Evolutionary conservation across 2,797 vertebrate species (phyloP), one percentile per base, ranked within the genome.

Genomic region (Hybognathus amarus): DNA sequence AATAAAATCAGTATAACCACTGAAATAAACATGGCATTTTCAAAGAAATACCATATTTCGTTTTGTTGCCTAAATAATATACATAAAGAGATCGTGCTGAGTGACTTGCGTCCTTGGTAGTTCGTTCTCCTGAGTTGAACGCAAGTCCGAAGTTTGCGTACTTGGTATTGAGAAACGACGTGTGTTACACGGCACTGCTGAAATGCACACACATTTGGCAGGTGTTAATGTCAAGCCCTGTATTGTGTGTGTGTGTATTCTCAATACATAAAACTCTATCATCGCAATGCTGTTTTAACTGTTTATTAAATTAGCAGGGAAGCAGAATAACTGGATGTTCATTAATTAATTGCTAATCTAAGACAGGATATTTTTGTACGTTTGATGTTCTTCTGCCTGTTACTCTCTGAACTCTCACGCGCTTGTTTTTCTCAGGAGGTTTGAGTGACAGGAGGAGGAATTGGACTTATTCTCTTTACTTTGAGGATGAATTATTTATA

Each of bases 401-500:
- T 61, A 56, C 56, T 80, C 83, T 66, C 18, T 61, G 54, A 80
- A 84, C 78, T 76, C 17, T 63, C 12, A 47, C 40, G 0, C 22
- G 2, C 42, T 73, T 78, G 50, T 24, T 75, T 85, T 79, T 74
- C 38, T 54, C 61, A 10, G 66, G 45, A 30, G 20, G 1, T 52
- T 45, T 88, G 85, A 88, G n/a, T 82, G 69, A 82, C 86, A 84
- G 70, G 77, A 76, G 24, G 36, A 54, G 40, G 40, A 82, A 47
- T 81, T 9, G 5, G 12, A 36, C 40, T 61, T 45, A 69, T 42
- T 77, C 36, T 63, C 85, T 76, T 90, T 88, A 83, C 87, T 91
- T 89, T 90, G 90, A 90, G 81, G 90, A 86, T 90, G 88, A 93
- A 84, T 93, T 90, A 86, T 88, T 86, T 76, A 92, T 90, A 78